phyloP scores from a whole-genome alignment of 1,140 invertebrate genomes.

The Brachionus sp. region DNA sequence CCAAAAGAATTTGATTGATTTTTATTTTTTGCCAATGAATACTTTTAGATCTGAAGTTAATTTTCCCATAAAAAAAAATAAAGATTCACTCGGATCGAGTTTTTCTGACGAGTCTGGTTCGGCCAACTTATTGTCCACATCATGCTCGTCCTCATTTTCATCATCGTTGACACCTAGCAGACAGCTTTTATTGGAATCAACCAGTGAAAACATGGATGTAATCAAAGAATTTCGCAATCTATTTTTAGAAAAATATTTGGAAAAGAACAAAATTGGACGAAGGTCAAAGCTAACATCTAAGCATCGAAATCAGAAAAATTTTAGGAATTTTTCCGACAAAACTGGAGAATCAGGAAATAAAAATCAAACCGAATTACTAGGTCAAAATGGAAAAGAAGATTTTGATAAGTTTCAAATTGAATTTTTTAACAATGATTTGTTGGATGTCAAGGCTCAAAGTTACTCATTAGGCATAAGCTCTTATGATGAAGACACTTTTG shows the following conservation, averaged over 20 bases:
- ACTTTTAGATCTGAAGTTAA: background rate
- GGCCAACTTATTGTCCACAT: background rate
- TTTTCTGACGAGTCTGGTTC: background rate
- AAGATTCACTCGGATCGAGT: background rate
- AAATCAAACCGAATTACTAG: background rate
- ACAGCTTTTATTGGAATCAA: conserved; percentile 17
- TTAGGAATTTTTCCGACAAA: background rate
- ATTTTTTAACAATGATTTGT: conserved; percentile 8
- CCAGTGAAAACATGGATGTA: conserved; percentile 22
- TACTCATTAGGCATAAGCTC: background rate
- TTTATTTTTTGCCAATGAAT: conserved; percentile 2
- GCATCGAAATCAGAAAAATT: background rate
- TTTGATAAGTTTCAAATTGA: conserved; percentile 14
- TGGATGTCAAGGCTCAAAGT: background rate
- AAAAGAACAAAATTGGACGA: conserved; percentile 42
- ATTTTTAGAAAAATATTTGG: conserved; percentile 45
- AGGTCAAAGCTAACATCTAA: conserved; percentile 24
- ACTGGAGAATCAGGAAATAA: background rate
- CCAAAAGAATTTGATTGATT: background rate
- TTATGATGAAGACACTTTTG: background rate
- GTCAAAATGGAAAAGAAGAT: background rate
- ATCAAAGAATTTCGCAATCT: conserved; percentile 44
- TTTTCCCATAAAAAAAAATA: background rate
- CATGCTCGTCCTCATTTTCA: background rate
- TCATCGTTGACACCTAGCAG: background rate